A percentile compares a stretch with the other conserved stretches of the same genome.
Conservation (phyloP, 2,797 vertebrate genomes). For the Enteromius trimaculatus region DNA sequence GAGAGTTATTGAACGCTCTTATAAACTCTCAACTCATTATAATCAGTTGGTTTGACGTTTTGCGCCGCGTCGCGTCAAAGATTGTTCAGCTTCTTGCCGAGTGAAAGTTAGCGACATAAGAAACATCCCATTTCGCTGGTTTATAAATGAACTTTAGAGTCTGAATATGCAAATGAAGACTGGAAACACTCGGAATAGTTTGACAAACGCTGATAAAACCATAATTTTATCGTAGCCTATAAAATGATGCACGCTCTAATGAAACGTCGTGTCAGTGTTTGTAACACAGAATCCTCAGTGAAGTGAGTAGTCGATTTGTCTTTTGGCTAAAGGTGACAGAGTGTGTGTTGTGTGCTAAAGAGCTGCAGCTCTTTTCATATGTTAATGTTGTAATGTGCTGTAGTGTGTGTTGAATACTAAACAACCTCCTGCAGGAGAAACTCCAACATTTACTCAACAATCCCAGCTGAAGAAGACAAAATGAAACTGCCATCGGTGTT, state of each 20-base stretch:
- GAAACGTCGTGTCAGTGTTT: constrained; percentile 28
- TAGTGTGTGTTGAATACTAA: constrained; percentile 82
- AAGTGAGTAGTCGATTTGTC: constrained; percentile 70
- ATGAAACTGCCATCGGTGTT: constrained; percentile 43
- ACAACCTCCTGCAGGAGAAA: constrained; percentile 63
- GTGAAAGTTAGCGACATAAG: neutral
- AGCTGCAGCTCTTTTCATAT: constrained; percentile 83
- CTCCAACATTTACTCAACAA: constrained; percentile 53
- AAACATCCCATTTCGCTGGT: neutral
- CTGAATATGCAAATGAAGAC: neutral
- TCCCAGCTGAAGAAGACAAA: constrained; percentile 53
- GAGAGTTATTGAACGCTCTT: constrained; percentile 13
- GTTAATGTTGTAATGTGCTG: constrained; percentile 83
- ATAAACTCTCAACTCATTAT: neutral
- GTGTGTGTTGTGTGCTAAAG: constrained; percentile 84
- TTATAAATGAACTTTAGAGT: neutral
- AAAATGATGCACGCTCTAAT: neutral
- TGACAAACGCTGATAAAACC: neutral
- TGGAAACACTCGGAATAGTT: neutral
- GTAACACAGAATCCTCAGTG: constrained; percentile 41
- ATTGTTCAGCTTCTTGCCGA: neutral
- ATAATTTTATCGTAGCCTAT: no score
- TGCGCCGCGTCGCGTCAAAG: neutral
- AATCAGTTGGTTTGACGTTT: neutral
- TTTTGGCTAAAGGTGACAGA: constrained; percentile 79